Base-by-base conservation (phyloP, 2,797 vertebrate genomes). In the Sebastes aleutianus region DNA sequence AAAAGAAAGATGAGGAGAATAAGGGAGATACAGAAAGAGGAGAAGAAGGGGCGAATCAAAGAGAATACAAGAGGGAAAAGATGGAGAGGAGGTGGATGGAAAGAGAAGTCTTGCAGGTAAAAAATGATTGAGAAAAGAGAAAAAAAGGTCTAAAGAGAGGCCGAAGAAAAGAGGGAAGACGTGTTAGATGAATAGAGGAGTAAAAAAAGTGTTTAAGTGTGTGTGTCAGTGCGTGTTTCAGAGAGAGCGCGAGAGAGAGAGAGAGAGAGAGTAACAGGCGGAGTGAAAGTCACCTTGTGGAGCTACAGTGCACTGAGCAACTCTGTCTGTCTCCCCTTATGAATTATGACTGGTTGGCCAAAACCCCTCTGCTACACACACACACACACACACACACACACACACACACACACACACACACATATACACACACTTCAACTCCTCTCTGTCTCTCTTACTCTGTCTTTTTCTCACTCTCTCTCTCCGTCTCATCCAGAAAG, bases 251-350 rank as follows among this genome's bases (percentile, higher is more conserved):
- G 47, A 31, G 50, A 26, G 63, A 69, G 70, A 31, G 82, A 27
- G 27, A 27, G 26, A 1, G 27, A 27, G 27, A 8, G 31, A 32
- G 31, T 53, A 70, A 72, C 57, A 86, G 70, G 79, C 56, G 3
- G 83, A 86, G 82, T 87, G 71, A 94, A 95, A 94, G 95, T 96
- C 95, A 96, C 95, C 95, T 95, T 96, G 94, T 83, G 79, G 80
- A 88, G 85, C 63, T 81, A 86, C 86, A 88, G 62, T 77, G 85
- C 85, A 75, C 76, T 62, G 76, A 93, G 92, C 88, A 74, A 89
- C 90, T 92, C 91, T 53, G 88, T 87, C 85, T 73, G 67, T 93
- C 91, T 86, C 74, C 79, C 34, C 88, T 94, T 89, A 95, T 95
- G 90, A 95, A 94, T 94, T 92, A 95, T 94, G 92, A 94, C 75